Percentiles rank a stretch among this genome's conserved stretches.
phyloP scores from a whole-genome alignment of 2,888 invertebrate genomes.

The Drosophila silvestris region DNA sequence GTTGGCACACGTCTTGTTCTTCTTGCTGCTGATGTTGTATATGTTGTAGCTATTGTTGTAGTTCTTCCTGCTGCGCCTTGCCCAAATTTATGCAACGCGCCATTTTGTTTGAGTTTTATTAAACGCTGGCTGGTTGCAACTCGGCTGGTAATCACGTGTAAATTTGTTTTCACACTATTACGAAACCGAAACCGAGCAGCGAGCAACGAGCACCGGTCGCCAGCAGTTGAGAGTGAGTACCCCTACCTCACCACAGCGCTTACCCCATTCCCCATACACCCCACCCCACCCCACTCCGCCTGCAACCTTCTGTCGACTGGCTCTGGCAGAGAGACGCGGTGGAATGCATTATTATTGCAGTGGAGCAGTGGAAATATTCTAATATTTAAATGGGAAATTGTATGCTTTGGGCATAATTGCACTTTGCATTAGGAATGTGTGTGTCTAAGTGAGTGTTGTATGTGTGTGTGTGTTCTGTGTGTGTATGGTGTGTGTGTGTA shows the following conservation, averaged over 20 bases:
- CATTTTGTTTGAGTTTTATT: constrained; percentile 82
- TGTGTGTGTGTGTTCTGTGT: background rate
- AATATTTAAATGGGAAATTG: constrained; percentile 78
- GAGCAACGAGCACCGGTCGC: constrained; percentile 41
- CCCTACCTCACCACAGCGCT: background rate
- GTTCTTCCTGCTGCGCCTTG: constrained; percentile 37
- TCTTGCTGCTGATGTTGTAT: constrained; percentile 1
- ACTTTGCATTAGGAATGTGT: constrained; percentile 42
- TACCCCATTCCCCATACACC: background rate
- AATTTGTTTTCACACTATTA: constrained; percentile 77
- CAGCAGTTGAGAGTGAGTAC: background rate
- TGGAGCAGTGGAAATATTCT: constrained; percentile 53
- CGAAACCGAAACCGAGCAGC: background rate
- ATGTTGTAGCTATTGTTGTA: constrained; percentile 12
- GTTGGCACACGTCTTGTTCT: constrained; percentile 22
- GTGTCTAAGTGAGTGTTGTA: constrained; percentile 3
- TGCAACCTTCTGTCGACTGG: constrained; percentile 14
- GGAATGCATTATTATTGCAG: constrained; percentile 39
- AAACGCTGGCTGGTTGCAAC: constrained; percentile 71
- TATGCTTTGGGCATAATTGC: constrained; percentile 60
- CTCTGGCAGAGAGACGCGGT: constrained; percentile 32
- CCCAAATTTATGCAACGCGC: constrained; percentile 80
- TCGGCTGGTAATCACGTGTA: constrained; percentile 77
- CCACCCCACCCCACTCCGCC: background rate
- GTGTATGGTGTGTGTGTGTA: background rate